Conservation (phyloP, 2,888 invertebrate genomes). For the Stenodera caucasica region DNA sequence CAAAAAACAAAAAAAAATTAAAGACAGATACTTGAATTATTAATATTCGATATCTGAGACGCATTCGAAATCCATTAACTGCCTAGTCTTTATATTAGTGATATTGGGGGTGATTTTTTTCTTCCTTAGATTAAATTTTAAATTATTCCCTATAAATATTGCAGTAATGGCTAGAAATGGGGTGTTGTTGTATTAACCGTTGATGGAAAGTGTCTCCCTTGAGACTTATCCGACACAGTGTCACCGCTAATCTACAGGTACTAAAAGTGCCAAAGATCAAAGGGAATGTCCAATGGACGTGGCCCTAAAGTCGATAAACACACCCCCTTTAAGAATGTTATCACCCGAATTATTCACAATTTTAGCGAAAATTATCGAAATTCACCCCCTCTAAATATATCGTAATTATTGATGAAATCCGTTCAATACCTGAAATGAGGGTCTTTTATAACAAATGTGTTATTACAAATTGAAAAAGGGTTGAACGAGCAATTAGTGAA, state of each 20-base stretch:
- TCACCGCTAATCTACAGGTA: conserved; percentile 44
- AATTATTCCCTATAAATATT: conserved; percentile 19
- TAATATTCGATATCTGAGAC: not conserved
- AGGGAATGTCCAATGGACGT: conserved; percentile 37
- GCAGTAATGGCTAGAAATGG: conserved; percentile 26
- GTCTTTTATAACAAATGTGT: conserved; percentile 23
- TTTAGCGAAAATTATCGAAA: conserved; percentile 1
- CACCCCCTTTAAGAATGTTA: too few relatives aligned
- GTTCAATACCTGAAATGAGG: not conserved
- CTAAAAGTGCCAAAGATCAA: conserved; percentile 38
- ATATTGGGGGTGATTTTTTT: conserved; percentile 8
- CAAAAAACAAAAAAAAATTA: not conserved
- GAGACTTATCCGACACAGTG: conserved; percentile 36
- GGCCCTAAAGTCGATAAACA: conserved; percentile 34
- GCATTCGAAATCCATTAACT: not conserved
- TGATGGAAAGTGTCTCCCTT: conserved; percentile 23
- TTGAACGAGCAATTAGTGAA: conserved; percentile 44
- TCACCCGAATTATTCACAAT: not conserved
- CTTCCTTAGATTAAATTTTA: conserved; percentile 23
- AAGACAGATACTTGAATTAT: not conserved
- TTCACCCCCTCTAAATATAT: not conserved
- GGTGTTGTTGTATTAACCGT: conserved; percentile 24
- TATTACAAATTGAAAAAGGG: conserved; percentile 37
- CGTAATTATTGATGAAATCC: too few relatives aligned
- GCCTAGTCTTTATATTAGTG: too few relatives aligned